Evolutionary conservation across 2,113 vertebrate species (phyloP).

Genomic region (Uria lomvia): DNA sequence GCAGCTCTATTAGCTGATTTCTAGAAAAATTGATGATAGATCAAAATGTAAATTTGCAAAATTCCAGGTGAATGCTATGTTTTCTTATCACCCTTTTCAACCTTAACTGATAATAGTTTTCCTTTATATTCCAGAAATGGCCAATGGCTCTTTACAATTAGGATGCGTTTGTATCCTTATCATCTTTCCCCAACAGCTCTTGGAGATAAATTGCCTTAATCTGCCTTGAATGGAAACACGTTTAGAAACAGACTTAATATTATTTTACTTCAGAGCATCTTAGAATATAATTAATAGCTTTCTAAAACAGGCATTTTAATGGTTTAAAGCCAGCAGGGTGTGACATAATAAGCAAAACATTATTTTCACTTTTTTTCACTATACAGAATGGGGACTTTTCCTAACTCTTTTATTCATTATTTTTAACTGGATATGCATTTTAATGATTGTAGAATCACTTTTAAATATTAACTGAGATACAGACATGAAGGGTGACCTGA

Average conservation of each 20-base stretch:
- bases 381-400: background rate
- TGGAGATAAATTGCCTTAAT: conserved; percentile 15
- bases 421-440: background rate
- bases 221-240: background rate
- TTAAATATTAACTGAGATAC: background rate
- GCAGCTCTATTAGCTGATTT: conserved; percentile 38
- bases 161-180: background rate
- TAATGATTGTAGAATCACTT: background rate
- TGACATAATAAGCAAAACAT: background rate
- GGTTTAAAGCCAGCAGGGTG: background rate
- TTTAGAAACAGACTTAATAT: background rate
- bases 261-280: conserved; percentile 3
- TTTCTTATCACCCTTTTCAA: conserved; percentile 18
- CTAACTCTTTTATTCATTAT: background rate
- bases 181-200: background rate
- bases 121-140: conserved; percentile 17
- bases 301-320: background rate
- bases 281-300: background rate
- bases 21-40: background rate
- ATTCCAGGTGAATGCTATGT: background rate
- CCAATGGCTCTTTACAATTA: background rate
- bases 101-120: conserved; percentile 1
- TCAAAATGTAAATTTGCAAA: background rate
- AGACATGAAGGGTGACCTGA: background rate
- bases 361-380: background rate